Conservation (phyloP, 1,140 invertebrate species). For the Brachionus angularis region DNA sequence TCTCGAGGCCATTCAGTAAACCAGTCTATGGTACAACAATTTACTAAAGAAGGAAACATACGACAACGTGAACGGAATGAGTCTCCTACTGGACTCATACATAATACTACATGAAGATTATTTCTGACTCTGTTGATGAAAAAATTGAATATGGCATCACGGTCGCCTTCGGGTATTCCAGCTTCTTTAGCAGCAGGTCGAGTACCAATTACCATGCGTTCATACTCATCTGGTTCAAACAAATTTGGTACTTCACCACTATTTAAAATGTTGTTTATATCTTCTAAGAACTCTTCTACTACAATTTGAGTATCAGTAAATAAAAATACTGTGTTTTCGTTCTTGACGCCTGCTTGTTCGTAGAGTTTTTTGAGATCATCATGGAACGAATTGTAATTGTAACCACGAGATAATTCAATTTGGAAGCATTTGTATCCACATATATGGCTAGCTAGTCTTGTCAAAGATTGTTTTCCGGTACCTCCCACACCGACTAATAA, state of each 20-base stretch:
- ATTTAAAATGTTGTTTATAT: constrained; percentile 75
- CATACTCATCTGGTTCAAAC: constrained; percentile 73
- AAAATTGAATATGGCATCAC: constrained; percentile 70
- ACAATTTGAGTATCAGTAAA: constrained; percentile 63
- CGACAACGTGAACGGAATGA: constrained; percentile 67
- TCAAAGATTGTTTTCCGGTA: constrained; percentile 59
- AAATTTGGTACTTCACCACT: constrained; percentile 59
- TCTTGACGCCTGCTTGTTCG: constrained; percentile 57
- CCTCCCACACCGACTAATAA: constrained; percentile 60
- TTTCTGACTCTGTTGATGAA: constrained; percentile 59
- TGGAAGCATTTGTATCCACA: constrained; percentile 69
- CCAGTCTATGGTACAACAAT: constrained; percentile 61
- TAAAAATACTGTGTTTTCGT: constrained; percentile 57
- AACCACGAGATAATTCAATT: constrained; percentile 76
- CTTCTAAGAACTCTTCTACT: constrained; percentile 77
- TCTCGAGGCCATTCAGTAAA: constrained; percentile 63
- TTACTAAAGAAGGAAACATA: constrained; percentile 60
- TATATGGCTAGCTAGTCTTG: constrained; percentile 57
- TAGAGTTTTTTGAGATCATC: constrained; percentile 72
- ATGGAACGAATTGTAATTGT: constrained; percentile 72
- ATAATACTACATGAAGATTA: constrained; percentile 59
- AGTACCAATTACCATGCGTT: constrained; percentile 71
- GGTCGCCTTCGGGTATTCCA: constrained; percentile 66
- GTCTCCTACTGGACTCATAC: constrained; percentile 65
- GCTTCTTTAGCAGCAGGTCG: constrained; percentile 66